Evolutionary conservation across 2,113 vertebrate genomes (phyloP), one percentile per base, ranked within the genome.

Genomic region (Ictalurus punctatus): DNA sequence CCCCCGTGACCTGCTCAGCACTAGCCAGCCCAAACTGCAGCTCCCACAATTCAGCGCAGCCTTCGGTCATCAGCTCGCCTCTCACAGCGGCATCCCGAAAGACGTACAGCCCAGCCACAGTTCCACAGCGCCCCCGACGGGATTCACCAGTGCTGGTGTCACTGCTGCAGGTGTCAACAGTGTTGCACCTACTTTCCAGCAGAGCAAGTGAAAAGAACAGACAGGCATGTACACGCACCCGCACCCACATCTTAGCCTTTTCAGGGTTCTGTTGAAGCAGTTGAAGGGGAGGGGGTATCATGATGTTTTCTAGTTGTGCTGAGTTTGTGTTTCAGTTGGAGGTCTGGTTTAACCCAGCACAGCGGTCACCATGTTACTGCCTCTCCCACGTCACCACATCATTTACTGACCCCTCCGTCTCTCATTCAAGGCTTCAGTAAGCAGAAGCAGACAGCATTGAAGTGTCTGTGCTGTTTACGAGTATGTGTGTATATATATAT

Each of bases 41-140:
- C 98, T 99, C 94, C 98, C 98, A 90, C 98, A 99, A 95, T 99
- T 99, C 96, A 99, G 98, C 76, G 97, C 98, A 40, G 98, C 97
- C 96, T 99, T 99, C 0, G 98, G 98, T 94, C 98, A 98, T 94
- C 98, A 99, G 95, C 95, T 99, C 96, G 97, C 97, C 94, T 96
- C 98, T 90, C 98, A 99, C 95, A 99, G 98, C 92, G 98, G 98
- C 95, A 99, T 99, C 94, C 98, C 98, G 83, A 99, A 99, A 96
- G 98, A 99, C 94, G 96, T 99, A 94, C 98, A 99, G 96, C 98
- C 98, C 94, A 99, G 97, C 96, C 98, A 99, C 97, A 99, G 98
- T 94, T 99, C 98, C 82, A 99, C 97, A 90, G 98, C 98, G 63
- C 98, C 98, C 92, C 98, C 98, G 37, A 97, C 98, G 89, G 98